These are phyloP conservation scores for Melopsittacus undulatus DNA, from an alignment of 2,797 vertebrate species.

Conservation along the genomic window DNA sequence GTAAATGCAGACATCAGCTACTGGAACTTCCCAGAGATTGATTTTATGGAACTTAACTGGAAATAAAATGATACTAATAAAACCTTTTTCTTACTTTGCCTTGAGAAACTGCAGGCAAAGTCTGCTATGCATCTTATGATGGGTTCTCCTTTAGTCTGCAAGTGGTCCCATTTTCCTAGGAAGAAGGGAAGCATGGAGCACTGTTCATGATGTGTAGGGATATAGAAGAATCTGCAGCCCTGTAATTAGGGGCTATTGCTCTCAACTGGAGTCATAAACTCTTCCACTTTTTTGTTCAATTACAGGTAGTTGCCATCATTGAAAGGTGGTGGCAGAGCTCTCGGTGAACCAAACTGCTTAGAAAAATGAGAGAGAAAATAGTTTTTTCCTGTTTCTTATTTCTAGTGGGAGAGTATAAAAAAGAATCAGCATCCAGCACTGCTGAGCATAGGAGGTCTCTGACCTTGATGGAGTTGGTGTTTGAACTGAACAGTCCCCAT, in stretches of 20 bases:
- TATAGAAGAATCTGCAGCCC: neutral
- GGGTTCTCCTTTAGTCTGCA: neutral
- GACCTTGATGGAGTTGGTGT: neutral
- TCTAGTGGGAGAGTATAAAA: neutral
- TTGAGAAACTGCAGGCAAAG: slow-evolving; percentile 25
- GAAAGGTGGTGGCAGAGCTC: neutral
- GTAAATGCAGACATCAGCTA: slow-evolving; percentile 32
- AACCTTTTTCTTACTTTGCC: slow-evolving; percentile 40
- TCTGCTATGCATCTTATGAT: slow-evolving; percentile 2
- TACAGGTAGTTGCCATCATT: neutral
- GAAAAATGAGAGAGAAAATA: neutral
- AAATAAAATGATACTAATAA: slow-evolving; percentile 66
- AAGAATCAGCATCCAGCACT: neutral
- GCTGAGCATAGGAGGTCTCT: neutral
- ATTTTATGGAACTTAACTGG: slow-evolving; percentile 55
- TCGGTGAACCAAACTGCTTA: neutral
- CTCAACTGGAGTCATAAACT: slow-evolving; percentile 6
- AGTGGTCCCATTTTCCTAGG: neutral
- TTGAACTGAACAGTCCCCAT: neutral
- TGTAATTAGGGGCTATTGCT: neutral
- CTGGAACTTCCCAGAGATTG: slow-evolving; percentile 52
- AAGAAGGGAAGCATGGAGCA: neutral
- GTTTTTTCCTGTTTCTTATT: neutral
- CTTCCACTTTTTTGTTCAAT: neutral
- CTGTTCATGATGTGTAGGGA: neutral